Base-by-base conservation (phyloP, 2,888 invertebrate genomes). In the Drosophila histrio region DNA sequence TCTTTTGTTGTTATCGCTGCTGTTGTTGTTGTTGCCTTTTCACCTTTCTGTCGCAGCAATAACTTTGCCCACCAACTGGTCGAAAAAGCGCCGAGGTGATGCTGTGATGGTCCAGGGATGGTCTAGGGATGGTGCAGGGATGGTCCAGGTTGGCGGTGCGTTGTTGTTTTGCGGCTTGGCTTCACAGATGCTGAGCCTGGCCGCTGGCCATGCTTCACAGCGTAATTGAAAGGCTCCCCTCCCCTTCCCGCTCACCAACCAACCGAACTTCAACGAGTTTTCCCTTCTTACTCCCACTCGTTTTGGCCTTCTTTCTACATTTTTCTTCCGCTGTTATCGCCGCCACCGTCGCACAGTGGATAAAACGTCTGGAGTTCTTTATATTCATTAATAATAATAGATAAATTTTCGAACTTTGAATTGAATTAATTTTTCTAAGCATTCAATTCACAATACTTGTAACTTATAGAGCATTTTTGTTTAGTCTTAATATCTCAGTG, bases 181-280 rank as follows among this genome's bases (percentile, higher is more conserved):
- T 28, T 21, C 63, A 21, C 41, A 46, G 46, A 50, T 72, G 41
- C 47, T 60, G 44, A 19, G 13, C 32, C 54, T 71, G 72, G 68
- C 84, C 80, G 80, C 64, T 73, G 84, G 84, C 80, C 77, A 78
- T 85, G 79, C 77, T 80, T 72, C 65, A 71, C 67, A 76, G 63
- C 77, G 87, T 80, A 80, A 80, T 80, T 86, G 87, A 80, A 80
- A 83, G 84, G 67, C 84, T 63, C 30, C 39, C 36, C 19, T 19
- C 54, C 43, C 9, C 11, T 28, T n/a, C n/a, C n/a, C n/a, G n/a
- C n/a, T n/a, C n/a, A n/a, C n/a, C n/a, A n/a, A n/a, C n/a, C n/a
- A n/a, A n/a, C n/a, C 46, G 17, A 28, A 4, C 41, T 39, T 38
- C 21, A 30, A 41, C 41, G 11, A 41, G 13, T 46, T 17, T 13